Base-by-base conservation (phyloP, 2,113 vertebrate genomes). In the Turnix velox region DNA sequence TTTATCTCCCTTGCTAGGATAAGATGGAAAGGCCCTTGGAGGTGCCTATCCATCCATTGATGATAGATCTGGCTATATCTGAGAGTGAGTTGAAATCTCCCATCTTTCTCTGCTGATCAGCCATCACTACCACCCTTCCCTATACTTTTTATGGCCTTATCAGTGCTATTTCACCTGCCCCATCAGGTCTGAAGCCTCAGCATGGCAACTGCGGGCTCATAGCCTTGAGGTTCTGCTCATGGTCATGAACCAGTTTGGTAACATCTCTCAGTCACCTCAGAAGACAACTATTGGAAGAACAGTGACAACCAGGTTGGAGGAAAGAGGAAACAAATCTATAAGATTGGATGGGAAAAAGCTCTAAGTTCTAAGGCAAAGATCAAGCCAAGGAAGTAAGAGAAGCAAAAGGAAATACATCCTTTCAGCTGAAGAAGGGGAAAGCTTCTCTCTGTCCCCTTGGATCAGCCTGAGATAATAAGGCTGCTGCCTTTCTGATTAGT, bases 401-500 rank as follows among this genome's bases (percentile, higher is more conserved):
- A 80, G 81, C 40, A 80, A 75, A 92, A 92, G 87, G 89, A 86
- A 94, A 71, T 81, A 66, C 0, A 4, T 84, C 87, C 85, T 95
- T 88, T 71, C 46, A 78, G 57, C 37, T 54, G 14, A 82, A 73
- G 62, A 92, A 87, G 42, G 58, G 10, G 69, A 93, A 94, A 92
- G 15, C 80, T 95, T 77, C 63, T 94, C 75, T 90, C 79, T 3
- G 5, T 95, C 85, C 77, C 88, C 59, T 94, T 93, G 83, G 87
- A 94, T 71, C 67, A 92, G 63, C 42, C 48, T 76, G 69, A 92
- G 92, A 90, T 90, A 93, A 94, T 94, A 92, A 90, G 79, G 66
- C 73, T 65, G 43, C 88, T 91, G 80, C 88, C 79, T 94, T 94
- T 90, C 96, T 96, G 88, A 94, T 93, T 92, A 94, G 85, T 89